Conservation (phyloP, 2,113 vertebrate genomes). For the Prochilodus magdalenae region DNA sequence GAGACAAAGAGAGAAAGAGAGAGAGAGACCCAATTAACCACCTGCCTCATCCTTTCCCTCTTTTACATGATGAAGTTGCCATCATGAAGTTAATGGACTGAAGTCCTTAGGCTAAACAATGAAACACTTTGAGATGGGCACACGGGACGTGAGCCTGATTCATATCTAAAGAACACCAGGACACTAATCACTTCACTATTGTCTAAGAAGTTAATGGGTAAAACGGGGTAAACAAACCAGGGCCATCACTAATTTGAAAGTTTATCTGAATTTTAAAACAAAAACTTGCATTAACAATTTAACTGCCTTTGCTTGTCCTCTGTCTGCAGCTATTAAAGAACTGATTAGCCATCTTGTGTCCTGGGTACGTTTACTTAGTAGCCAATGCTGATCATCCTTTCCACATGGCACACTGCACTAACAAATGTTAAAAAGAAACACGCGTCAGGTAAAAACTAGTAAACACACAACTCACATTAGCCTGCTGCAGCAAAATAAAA, state of each 20-base stretch:
- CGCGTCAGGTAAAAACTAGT: no score
- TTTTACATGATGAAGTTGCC: conserved; percentile 18
- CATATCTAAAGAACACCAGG: conserved; percentile 6
- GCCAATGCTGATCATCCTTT: no score
- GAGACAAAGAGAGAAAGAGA: conserved; percentile 1
- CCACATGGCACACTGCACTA: no score
- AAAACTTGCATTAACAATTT: no score
- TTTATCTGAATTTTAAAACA: no score
- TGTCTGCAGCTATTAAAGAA: no score
- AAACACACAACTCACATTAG: no score
- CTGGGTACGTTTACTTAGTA: no score
- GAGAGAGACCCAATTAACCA: conserved; percentile 39
- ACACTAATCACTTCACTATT: background rate
- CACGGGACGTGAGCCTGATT: background rate
- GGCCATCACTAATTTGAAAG: background rate
- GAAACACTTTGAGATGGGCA: conserved; percentile 22
- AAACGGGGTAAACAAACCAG: background rate
- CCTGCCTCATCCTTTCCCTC: background rate
- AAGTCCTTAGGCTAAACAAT: conserved; percentile 5
- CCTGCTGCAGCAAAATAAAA: no score
- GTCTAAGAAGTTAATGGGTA: background rate
- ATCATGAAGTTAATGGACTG: conserved; percentile 30
- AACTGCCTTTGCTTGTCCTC: no score
- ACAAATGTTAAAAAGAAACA: no score
- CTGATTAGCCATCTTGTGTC: no score